Conservation (phyloP, 2,797 vertebrate genomes). For the Phoeniculus purpureus region DNA sequence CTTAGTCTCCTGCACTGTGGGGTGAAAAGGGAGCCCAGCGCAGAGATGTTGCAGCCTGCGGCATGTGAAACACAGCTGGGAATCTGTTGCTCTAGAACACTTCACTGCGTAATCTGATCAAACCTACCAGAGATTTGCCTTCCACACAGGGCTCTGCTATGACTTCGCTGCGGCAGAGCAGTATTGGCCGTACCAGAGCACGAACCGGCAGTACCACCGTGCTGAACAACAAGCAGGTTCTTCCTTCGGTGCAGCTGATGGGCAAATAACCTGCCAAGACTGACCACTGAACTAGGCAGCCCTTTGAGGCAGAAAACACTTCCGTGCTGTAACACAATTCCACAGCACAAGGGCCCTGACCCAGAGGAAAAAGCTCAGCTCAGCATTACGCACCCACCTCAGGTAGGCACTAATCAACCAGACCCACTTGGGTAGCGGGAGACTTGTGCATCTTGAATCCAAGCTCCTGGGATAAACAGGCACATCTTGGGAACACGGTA, state of each 20-base stretch:
- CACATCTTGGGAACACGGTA: fast-evolving
- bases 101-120: not conserved
- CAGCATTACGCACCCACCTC: not conserved
- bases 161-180: not conserved
- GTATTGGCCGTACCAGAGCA: not conserved
- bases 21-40: not conserved
- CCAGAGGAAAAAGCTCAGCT: not conserved
- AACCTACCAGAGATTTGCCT: not conserved
- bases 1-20: not conserved
- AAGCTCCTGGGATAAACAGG: not conserved
- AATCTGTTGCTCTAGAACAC: not conserved
- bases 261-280: not conserved
- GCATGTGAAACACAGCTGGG: not conserved
- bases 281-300: not conserved
- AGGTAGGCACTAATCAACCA: not conserved
- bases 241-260: not conserved
- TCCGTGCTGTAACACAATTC: not conserved
- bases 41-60: not conserved
- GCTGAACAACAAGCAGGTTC: not conserved
- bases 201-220: no score
- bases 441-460: not conserved
- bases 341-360: not conserved
- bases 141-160: not conserved
- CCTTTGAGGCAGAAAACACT: not conserved
- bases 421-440: not conserved